Conservation (phyloP, 2,888 invertebrate genomes). For the Spatulosminthurus flaviceps region DNA sequence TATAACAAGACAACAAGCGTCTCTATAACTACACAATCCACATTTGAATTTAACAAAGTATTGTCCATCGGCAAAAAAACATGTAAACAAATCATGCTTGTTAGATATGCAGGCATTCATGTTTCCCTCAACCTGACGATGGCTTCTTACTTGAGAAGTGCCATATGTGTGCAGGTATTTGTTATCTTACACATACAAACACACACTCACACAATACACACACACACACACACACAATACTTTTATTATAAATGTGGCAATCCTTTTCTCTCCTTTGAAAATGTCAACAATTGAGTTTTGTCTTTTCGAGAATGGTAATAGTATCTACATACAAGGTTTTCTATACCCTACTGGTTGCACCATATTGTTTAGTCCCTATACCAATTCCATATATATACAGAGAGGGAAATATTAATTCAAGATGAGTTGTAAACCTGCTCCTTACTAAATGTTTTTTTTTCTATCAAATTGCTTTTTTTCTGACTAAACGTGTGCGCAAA, state of each 20-base stretch:
- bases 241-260: conserved; percentile 31
- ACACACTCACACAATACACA: too few species aligned
- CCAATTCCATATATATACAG: neutral
- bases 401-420: conserved; percentile 30
- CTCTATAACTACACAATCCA: too few species aligned
- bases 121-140: conserved; percentile 2
- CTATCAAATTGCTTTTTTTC: neutral
- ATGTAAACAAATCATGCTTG: conserved; percentile 40
- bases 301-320: neutral
- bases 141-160: conserved; percentile 2
- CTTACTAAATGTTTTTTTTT: conserved; percentile 11
- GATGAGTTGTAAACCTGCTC: conserved; percentile 17
- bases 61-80: conserved; percentile 11
- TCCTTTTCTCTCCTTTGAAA: conserved; percentile 29
- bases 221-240: too few species aligned
- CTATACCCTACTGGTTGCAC: neutral
- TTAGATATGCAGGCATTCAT: conserved; percentile 24
- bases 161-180: neutral
- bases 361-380: neutral
- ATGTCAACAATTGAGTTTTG: conserved; percentile 38
- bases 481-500: conserved; percentile 16
- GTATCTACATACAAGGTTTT: neutral
- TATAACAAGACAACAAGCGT: too few species aligned
- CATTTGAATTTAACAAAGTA: conserved; percentile 17
- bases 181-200: too few species aligned